Conservation (phyloP, 1,140 invertebrate genomes). For the Sarcophaga bullata region DNA sequence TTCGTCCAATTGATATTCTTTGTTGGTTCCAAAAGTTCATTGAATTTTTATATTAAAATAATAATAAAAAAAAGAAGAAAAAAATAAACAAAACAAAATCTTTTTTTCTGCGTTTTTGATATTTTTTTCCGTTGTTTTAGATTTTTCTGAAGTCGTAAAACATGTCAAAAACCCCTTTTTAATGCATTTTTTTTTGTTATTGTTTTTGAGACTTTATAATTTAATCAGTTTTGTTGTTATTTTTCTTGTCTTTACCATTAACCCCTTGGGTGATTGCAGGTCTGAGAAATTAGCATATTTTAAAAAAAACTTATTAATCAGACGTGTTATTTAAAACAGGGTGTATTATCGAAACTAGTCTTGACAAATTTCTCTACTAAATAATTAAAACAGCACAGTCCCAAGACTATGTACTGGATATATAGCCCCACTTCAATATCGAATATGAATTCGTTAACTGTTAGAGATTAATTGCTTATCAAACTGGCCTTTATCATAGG, state of each 20-base stretch:
- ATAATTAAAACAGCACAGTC: too few relatives aligned
- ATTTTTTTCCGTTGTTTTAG: conserved; percentile 9
- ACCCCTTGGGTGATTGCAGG: background rate
- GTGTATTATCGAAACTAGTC: too few relatives aligned
- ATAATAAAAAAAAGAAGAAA: too few relatives aligned
- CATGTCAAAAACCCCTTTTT: conserved; percentile 22
- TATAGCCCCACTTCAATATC: too few relatives aligned
- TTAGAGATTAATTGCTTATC: too few relatives aligned
- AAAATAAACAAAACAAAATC: background rate
- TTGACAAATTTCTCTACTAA: too few relatives aligned
- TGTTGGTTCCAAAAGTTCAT: conserved; percentile 14
- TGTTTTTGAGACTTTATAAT: background rate
- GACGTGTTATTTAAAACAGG: too few relatives aligned
- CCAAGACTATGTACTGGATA: too few relatives aligned
- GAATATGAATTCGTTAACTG: too few relatives aligned
- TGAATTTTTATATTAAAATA: conserved; percentile 7
- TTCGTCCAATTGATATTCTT: conserved; percentile 15
- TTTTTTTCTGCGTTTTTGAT: conserved; percentile 1
- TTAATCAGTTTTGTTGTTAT: background rate
- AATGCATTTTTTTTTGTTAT: conserved; percentile 18
- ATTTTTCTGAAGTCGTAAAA: conserved; percentile 22
- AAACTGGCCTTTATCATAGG: too few relatives aligned
- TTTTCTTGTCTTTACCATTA: background rate
- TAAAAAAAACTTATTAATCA: too few relatives aligned
- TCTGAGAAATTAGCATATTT: background rate